Conservation (phyloP, 2,888 invertebrate species). For the Eilema sororculum region DNA sequence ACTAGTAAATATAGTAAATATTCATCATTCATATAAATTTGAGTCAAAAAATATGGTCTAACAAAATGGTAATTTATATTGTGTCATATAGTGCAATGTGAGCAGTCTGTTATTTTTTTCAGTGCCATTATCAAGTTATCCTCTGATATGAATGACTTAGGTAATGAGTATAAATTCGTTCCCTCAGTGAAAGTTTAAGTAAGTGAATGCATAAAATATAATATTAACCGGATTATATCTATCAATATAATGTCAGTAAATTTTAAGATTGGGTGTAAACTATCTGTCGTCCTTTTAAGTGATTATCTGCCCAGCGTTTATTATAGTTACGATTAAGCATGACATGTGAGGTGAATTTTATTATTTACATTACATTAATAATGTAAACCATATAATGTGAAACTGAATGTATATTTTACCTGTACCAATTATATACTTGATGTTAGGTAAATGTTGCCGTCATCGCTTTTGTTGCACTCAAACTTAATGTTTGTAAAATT, state of each 20-base stretch:
- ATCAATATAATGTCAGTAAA: not conserved
- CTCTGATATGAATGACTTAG: not conserved
- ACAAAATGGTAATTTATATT: not conserved
- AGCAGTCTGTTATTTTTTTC: conserved; percentile 2
- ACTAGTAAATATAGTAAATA: too few relatives aligned
- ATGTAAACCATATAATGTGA: conserved; percentile 4
- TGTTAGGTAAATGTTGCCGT: not conserved
- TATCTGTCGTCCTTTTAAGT: not conserved
- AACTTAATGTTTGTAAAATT: conserved; percentile 38
- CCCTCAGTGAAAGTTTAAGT: not conserved
- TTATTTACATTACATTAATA: not conserved
- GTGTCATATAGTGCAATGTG: not conserved
- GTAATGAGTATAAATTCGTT: too few relatives aligned
- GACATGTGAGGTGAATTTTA: not conserved
- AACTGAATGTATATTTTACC: conserved; percentile 4
- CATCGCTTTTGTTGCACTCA: conserved; percentile 20
- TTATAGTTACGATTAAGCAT: not conserved
- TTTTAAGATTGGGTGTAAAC: not conserved
- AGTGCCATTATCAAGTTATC: conserved; percentile 3
- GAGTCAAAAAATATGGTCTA: not conserved
- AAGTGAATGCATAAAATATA: not conserved
- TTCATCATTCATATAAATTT: conserved; percentile 1
- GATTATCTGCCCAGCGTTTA: not conserved
- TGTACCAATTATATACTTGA: not conserved
- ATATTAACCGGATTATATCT: not conserved